Conservation (phyloP, 2,113 vertebrate species). For the Equus quagga region DNA sequence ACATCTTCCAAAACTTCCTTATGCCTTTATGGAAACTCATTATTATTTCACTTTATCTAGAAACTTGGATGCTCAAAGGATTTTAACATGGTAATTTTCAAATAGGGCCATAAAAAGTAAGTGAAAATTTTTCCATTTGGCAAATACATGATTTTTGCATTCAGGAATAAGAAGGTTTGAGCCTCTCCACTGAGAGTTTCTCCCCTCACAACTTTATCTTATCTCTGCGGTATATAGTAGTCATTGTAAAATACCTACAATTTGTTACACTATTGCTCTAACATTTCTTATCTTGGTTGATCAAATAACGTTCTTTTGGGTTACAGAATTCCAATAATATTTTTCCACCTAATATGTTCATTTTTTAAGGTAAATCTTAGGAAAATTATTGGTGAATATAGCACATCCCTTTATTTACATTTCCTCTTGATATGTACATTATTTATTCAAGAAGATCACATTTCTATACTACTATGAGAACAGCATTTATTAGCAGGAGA, state of each 20-base stretch:
- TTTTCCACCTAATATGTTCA: neutral
- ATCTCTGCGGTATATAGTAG: neutral
- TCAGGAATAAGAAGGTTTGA: neutral
- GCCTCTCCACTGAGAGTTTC: neutral
- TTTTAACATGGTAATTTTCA: slow-evolving; percentile 14
- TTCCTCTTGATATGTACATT: neutral
- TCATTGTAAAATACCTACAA: neutral
- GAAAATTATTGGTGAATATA: slow-evolving; percentile 27
- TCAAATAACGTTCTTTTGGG: neutral
- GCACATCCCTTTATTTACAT: neutral
- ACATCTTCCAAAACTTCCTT: slow-evolving; percentile 4
- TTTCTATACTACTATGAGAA: neutral
- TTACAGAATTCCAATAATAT: neutral
- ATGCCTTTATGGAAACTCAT: neutral
- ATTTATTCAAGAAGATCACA: neutral
- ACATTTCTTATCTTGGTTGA: slow-evolving; percentile 27
- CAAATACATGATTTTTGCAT: neutral
- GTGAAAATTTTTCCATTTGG: neutral
- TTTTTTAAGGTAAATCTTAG: neutral
- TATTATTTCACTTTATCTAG: slow-evolving; percentile 1
- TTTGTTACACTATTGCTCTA: neutral
- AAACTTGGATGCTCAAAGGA: neutral
- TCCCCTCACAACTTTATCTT: neutral
- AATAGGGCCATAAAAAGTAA: neutral
- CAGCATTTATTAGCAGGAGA: neutral